phyloP scores from a whole-genome alignment of 2,888 invertebrate genomes.

The Erebia palarica region DNA sequence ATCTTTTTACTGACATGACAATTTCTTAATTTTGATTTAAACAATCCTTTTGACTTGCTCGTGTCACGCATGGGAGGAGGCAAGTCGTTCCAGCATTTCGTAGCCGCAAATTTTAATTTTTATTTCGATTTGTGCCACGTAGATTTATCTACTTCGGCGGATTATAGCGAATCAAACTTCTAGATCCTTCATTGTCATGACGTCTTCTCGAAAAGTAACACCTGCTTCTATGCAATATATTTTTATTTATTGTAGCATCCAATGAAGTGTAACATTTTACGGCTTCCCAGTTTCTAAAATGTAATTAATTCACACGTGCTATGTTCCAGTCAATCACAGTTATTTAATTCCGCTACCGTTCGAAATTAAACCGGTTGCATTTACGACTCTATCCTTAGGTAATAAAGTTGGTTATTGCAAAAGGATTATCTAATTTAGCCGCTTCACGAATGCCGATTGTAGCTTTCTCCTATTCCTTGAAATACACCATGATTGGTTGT shows the following conservation, averaged over 20 bases:
- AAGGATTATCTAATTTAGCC: constrained; percentile 9
- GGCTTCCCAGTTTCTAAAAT: constrained; percentile 16
- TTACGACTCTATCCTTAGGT: background rate
- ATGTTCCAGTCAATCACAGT: constrained; percentile 19
- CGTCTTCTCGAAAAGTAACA: too few species aligned
- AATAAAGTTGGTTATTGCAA: background rate
- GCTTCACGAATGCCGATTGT: background rate
- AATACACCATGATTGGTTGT: constrained; percentile 54
- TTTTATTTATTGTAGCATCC: constrained; percentile 7
- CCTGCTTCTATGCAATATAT: too few species aligned
- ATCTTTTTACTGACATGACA: too few species aligned
- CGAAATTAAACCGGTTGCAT: constrained; percentile 2
- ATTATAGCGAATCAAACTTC: too few species aligned
- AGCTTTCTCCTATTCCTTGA: constrained; percentile 57
- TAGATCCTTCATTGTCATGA: too few species aligned
- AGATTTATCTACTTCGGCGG: too few species aligned
- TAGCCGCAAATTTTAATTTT: too few species aligned
- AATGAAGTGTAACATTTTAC: constrained; percentile 17
- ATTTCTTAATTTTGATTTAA: too few species aligned
- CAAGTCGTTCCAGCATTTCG: too few species aligned
- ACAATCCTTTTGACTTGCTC: too few species aligned
- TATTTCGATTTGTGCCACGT: too few species aligned
- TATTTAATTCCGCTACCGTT: constrained; percentile 21
- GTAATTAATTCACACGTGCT: constrained; percentile 12
- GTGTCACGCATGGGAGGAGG: too few species aligned